These are phyloP conservation scores for Eremophila alpestris DNA, from an alignment of 2,797 vertebrate genomes.

Conservation along the genomic window DNA sequence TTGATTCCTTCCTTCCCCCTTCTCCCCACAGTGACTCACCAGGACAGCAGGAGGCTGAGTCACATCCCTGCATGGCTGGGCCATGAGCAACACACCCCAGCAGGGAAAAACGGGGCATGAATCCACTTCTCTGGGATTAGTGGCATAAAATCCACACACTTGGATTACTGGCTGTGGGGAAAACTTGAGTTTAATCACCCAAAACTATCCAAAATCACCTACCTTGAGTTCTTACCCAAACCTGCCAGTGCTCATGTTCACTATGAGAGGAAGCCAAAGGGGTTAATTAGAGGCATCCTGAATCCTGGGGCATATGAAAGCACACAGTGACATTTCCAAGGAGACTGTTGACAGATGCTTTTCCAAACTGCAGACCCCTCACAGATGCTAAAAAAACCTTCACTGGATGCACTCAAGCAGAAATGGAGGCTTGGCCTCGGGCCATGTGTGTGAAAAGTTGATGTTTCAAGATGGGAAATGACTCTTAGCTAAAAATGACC, in stretches of 20 bases:
- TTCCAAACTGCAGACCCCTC: background rate
- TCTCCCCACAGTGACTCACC: background rate
- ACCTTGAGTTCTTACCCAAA: background rate
- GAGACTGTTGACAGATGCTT: background rate
- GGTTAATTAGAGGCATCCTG: background rate
- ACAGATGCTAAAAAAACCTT: background rate
- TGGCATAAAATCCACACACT: background rate
- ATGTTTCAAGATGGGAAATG: background rate
- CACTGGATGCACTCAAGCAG: background rate
- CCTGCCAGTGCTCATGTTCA: background rate
- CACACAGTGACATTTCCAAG: background rate
- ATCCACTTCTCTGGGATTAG: background rate
- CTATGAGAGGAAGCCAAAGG: background rate
- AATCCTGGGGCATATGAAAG: background rate
- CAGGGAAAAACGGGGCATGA: accelerated
- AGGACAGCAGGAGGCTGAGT: background rate
- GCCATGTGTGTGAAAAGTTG: background rate
- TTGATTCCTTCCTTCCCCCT: background rate
- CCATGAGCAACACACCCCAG: background rate
- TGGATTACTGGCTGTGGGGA: background rate
- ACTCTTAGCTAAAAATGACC: background rate
- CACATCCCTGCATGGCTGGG: background rate
- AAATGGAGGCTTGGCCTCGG: background rate
- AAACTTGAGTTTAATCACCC: background rate
- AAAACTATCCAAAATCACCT: background rate